phyloP scores from a whole-genome alignment of 2,113 vertebrate genomes.

The Varanus komodoensis region DNA sequence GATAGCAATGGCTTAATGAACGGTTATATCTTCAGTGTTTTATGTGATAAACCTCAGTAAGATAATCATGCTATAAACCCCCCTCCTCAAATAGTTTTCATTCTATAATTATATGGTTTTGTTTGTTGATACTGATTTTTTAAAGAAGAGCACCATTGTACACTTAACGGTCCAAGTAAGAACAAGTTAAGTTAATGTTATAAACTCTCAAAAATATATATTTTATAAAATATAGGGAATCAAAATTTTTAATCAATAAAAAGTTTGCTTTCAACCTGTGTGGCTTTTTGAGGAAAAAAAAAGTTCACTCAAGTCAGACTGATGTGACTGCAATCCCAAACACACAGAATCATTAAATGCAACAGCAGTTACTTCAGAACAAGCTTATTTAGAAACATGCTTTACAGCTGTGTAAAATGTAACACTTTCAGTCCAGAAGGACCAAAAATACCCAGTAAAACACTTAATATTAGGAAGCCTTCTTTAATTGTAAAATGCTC shows the following conservation, averaged over 20 bases:
- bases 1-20: constrained; percentile 46
- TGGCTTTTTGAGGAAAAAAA: constrained; percentile 32
- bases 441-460: constrained; percentile 32
- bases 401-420: constrained; percentile 24
- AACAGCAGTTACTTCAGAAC: neutral
- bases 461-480: constrained; percentile 33
- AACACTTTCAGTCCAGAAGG: constrained; percentile 33
- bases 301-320: constrained; percentile 36
- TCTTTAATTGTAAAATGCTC: constrained; percentile 60
- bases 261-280: neutral
- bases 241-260: constrained; percentile 29
- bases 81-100: constrained; percentile 33
- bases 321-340: neutral
- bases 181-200: constrained; percentile 49
- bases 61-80: constrained; percentile 34
- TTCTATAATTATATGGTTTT: constrained; percentile 53
- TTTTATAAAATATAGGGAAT: neutral
- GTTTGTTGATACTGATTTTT: constrained; percentile 43
- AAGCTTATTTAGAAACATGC: neutral
- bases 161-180: constrained; percentile 51
- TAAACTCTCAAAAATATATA: neutral
- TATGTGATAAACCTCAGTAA: constrained; percentile 5
- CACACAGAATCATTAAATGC: neutral
- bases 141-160: constrained; percentile 14
- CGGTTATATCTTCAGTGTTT: neutral